Percentiles rank a stretch among this genome's conserved stretches.
Evolutionary conservation across 2,113 vertebrate species (phyloP).

Genomic region (Brachypodius melanocephalos): DNA sequence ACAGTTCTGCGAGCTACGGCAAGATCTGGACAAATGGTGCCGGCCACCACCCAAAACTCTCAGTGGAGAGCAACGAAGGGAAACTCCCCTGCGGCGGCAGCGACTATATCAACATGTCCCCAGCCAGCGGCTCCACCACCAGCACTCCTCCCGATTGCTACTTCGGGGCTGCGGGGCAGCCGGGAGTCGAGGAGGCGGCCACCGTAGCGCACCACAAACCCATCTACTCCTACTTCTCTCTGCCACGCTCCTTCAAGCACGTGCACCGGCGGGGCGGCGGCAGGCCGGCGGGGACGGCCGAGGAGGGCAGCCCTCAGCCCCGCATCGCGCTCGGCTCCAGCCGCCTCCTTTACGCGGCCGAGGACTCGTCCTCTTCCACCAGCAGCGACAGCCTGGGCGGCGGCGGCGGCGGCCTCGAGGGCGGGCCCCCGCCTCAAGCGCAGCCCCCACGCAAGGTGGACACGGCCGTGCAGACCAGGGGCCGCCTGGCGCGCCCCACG

Average conservation of each 20-base stretch:
- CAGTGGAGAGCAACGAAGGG: slow-evolving; percentile 75
- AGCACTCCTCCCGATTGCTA: slow-evolving; percentile 85
- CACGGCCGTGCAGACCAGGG: slow-evolving; percentile 70
- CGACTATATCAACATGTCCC: slow-evolving; percentile 91
- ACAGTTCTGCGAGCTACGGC: slow-evolving; percentile 65
- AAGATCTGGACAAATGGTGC: slow-evolving; percentile 83
- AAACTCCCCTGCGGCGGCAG: slow-evolving; percentile 75
- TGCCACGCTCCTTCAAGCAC: slow-evolving; percentile 87
- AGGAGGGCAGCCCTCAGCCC: slow-evolving; percentile 72
- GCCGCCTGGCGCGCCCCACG: slow-evolving; percentile 78
- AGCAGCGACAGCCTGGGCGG: slow-evolving; percentile 87
- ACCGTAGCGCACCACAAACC: slow-evolving; percentile 67
- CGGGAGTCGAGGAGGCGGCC: slow-evolving; percentile 9
- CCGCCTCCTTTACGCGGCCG: slow-evolving; percentile 75
- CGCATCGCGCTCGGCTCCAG: slow-evolving; percentile 74
- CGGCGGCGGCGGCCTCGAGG: slow-evolving; percentile 44
- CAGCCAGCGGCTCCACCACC: slow-evolving; percentile 82
- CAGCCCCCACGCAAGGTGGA: slow-evolving; percentile 70
- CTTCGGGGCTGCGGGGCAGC: slow-evolving; percentile 47
- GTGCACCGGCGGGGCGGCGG: slow-evolving; percentile 60
- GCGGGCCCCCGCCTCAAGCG: slow-evolving; percentile 1
- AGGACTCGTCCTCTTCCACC: slow-evolving; percentile 83
- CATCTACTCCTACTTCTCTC: slow-evolving; percentile 82
- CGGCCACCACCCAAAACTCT: slow-evolving; percentile 71
- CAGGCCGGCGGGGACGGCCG: slow-evolving; percentile 23